Evolutionary conservation across 1,140 invertebrate species (phyloP).

Genomic region (Calycopis cecrops): DNA sequence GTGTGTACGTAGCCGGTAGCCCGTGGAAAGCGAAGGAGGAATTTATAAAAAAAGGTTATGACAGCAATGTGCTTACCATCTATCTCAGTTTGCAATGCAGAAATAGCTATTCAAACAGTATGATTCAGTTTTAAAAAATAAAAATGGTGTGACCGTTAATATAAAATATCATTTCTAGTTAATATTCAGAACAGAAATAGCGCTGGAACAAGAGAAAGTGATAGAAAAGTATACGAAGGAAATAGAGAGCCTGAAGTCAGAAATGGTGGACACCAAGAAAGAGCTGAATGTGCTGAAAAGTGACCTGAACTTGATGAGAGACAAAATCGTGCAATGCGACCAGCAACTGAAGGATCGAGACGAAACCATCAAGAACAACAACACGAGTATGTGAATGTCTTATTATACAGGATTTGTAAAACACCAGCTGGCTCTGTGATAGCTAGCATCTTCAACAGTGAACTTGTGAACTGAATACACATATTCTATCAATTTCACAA

Average conservation of each 20-base stretch:
- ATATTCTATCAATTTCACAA: too few species aligned
- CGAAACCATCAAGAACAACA: constrained; percentile 79
- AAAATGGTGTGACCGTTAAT: not conserved
- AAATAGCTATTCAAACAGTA: too few species aligned
- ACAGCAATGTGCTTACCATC: too few species aligned
- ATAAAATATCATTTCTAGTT: constrained; percentile 42
- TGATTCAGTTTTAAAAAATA: too few species aligned
- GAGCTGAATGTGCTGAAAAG: constrained; percentile 69
- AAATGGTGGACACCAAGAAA: constrained; percentile 70
- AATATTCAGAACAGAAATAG: constrained; percentile 77
- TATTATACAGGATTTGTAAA: constrained; percentile 11
- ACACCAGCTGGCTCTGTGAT: too few species aligned
- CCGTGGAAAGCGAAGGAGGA: too few species aligned
- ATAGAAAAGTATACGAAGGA: constrained; percentile 61
- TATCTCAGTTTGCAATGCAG: too few species aligned
- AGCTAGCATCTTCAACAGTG: too few species aligned
- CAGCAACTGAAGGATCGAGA: constrained; percentile 75
- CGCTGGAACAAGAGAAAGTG: constrained; percentile 79
- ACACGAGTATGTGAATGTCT: constrained; percentile 70
- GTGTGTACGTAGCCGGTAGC: too few species aligned
- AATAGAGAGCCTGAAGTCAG: constrained; percentile 64
- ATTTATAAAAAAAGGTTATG: too few species aligned
- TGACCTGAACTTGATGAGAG: constrained; percentile 68
- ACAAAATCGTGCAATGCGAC: constrained; percentile 71
- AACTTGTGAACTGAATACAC: too few species aligned